Evolutionary conservation across 2,888 invertebrate genomes (phyloP), one percentile per base, ranked within the genome.

Genomic region (Hirtodrosophila alboralis): DNA sequence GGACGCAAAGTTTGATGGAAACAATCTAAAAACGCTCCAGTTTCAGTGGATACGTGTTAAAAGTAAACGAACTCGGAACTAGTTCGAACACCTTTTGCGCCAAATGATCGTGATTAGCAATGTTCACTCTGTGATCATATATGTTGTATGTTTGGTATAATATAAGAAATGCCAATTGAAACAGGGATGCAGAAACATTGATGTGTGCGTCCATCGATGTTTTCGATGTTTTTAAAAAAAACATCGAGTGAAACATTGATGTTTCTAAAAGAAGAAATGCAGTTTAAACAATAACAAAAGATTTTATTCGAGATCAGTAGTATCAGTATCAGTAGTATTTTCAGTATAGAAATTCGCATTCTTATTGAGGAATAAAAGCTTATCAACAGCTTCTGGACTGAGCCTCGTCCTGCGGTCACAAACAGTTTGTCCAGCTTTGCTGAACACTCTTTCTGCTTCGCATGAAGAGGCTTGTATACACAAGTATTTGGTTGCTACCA

Each of bases 391-490:
- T 28, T 48, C 30, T 8, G 38, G 47, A 13, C 27, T 48, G 28
- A 40, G 33, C n/a, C 40, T 30, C 10, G 38, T 49, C 4, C 49
- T 30, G 6, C 40, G 40, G 6, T 40, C 38, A 30, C 21, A 10
- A 10, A 51, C n/a, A 12, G 26, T 40, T 51, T 51, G 33, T 33
- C 49, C 49, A 51, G 49, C 40, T 37, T 48, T 48, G 48, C 48
- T 48, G 21, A 38, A 38, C 3, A 48, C 30, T 8, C 38, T 14
- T 23, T 48, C 38, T 3, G 36, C 14, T 8, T 45, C 43, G 23
- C 44, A 47, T 26, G 36, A 47, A 4, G 47, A 23, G 3, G 23
- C 37, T 26, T 21, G 37, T 4, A 37, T 7, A 6, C 37, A 23
- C 16, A 37, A 37, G 6, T 23, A 37, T 10, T 37, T 37, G 2